Evolutionary conservation across 2,113 vertebrate genomes (phyloP).

Genomic region (Mormoops blainvillei): DNA sequence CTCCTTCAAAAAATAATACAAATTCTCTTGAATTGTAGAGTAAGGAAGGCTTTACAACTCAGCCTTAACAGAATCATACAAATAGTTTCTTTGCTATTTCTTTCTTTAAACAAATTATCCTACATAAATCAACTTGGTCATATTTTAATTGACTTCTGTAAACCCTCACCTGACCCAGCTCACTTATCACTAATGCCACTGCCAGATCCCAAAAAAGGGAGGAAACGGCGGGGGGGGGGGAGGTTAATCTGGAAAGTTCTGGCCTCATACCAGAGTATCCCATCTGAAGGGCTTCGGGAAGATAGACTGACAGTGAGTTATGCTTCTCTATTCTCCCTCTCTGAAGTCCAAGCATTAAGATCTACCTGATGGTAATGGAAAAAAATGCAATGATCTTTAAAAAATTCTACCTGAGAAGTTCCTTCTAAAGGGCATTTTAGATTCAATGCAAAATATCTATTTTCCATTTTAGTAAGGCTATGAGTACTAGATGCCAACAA

Average conservation of each 20-base stretch:
- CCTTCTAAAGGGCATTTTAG: background rate
- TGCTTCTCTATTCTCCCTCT: background rate
- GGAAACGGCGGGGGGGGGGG: background rate
- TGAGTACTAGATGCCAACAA: background rate
- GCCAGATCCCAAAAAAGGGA: background rate
- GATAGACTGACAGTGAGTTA: background rate
- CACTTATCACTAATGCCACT: background rate
- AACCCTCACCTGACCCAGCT: background rate
- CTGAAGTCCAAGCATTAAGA: conserved; percentile 22
- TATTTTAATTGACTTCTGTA: background rate
- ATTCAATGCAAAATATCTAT: background rate
- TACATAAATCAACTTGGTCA: background rate
- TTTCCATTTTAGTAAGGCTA: conserved; percentile 41
- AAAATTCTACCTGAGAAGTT: background rate
- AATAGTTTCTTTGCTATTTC: conserved; percentile 13
- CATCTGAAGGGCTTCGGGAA: background rate
- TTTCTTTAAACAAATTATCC: background rate
- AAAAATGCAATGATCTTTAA: too few species aligned
- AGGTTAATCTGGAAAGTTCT: conserved; percentile 10
- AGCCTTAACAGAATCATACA: background rate
- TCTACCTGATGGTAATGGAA: background rate
- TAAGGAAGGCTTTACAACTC: background rate
- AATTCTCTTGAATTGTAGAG: conserved; percentile 29
- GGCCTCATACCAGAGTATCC: background rate
- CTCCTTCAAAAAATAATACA: background rate